These are phyloP conservation scores for Odontothrips loti DNA, from an alignment of 2,888 invertebrate genomes.

Conservation along the genomic window DNA sequence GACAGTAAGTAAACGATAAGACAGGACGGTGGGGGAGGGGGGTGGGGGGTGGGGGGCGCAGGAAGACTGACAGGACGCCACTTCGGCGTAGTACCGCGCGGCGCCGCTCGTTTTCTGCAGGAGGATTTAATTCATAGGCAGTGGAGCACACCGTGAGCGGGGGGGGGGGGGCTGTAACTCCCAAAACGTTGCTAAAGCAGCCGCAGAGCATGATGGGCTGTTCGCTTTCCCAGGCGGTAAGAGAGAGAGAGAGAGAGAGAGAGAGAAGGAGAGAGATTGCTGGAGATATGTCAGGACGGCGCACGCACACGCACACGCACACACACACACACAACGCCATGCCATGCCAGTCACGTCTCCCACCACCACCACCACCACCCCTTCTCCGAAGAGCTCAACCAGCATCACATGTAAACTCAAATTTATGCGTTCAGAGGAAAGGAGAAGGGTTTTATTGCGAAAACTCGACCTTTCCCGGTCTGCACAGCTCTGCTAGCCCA, in stretches of 20 bases:
- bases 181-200: not conserved
- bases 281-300: constrained; percentile 1
- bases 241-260: too few relatives aligned
- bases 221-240: not conserved
- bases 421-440: constrained; percentile 5
- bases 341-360: not conserved
- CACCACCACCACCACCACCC: not conserved
- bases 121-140: not conserved
- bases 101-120: not conserved
- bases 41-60: too few relatives aligned
- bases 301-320: too few relatives aligned
- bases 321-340: too few relatives aligned
- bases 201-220: not conserved
- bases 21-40: too few relatives aligned
- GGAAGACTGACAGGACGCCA: too few relatives aligned
- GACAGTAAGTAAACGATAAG: too few relatives aligned
- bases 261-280: not conserved
- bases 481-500: not conserved
- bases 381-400: not conserved
- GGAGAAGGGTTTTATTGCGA: constrained; percentile 3
- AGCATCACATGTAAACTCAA: constrained; percentile 6
- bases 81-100: too few relatives aligned
- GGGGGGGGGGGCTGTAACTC: not conserved
- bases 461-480: constrained; percentile 1
- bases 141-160: too few relatives aligned